Evolutionary conservation across 2,113 vertebrate genomes (phyloP).

Genomic region (Colossoma macropomum): DNA sequence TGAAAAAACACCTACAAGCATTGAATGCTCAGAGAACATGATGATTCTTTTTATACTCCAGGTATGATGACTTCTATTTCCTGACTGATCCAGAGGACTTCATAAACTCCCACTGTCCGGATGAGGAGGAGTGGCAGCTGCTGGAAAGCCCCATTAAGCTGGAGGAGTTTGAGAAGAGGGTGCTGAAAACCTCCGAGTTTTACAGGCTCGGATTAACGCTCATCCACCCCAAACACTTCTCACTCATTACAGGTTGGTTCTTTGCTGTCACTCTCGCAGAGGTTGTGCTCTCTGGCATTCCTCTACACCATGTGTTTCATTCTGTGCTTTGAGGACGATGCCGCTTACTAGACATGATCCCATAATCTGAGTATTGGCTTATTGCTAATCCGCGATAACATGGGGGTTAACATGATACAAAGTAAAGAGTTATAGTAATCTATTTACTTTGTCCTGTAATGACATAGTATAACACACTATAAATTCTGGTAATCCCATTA

Average conservation of each 20-base stretch:
- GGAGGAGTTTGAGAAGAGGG: conserved; percentile 78
- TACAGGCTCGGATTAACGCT: conserved; percentile 76
- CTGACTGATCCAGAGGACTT: conserved; percentile 82
- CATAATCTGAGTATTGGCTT: no score
- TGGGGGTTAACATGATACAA: no score
- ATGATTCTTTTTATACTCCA: conserved; percentile 54
- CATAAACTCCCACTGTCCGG: conserved; percentile 77
- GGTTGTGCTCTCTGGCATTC: not conserved
- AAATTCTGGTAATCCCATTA: no score
- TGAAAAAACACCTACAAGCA: no score
- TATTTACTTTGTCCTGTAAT: no score
- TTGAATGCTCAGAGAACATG: not conserved
- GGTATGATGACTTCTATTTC: conserved; percentile 82
- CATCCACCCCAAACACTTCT: conserved; percentile 72
- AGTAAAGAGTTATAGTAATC: no score
- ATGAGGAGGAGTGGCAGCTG: conserved; percentile 81
- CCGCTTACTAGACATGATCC: no score
- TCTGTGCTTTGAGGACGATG: not conserved
- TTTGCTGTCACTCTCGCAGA: not conserved
- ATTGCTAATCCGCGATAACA: no score
- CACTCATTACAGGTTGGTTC: conserved; percentile 75
- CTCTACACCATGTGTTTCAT: not conserved
- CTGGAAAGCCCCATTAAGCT: conserved; percentile 61
- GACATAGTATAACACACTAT: no score
- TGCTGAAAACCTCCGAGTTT: conserved; percentile 82